These are phyloP conservation scores for Drosophila kikkawai DNA, from an alignment of 1,140 invertebrate species.

Conservation along the genomic window DNA sequence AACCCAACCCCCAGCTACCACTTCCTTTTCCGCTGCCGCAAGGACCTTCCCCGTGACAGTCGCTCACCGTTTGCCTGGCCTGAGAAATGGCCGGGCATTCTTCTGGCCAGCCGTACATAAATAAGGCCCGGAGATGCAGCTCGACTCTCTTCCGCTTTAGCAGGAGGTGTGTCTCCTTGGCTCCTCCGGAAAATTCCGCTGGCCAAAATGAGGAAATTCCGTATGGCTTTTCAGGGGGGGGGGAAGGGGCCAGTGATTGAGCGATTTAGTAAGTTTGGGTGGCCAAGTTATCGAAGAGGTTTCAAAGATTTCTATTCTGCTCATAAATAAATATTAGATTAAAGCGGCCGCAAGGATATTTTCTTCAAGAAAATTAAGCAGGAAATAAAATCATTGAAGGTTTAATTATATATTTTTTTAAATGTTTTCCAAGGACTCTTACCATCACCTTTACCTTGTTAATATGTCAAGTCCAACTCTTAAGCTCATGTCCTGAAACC, in stretches of 20 bases:
- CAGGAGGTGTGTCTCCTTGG: slow-evolving; percentile 2
- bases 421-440: neutral
- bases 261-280: slow-evolving; percentile 2
- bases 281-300: no score
- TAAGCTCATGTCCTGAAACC: slow-evolving; percentile 20
- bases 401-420: neutral
- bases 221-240: slow-evolving; percentile 1
- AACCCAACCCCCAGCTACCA: slow-evolving; percentile 2
- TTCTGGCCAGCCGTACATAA: slow-evolving; percentile 79
- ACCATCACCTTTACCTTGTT: no score
- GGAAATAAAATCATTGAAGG: neutral
- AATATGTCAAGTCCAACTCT: no score
- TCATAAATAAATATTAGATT: neutral
- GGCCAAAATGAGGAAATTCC: slow-evolving; percentile 41
- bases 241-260: slow-evolving; percentile 22
- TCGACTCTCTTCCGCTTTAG: neutral
- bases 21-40: slow-evolving; percentile 15
- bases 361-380: neutral
- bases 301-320: no score
- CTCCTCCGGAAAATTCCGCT: slow-evolving; percentile 8
- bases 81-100: slow-evolving; percentile 75
- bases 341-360: neutral
- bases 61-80: slow-evolving; percentile 23
- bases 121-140: slow-evolving; percentile 47
- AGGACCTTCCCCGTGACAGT: slow-evolving; percentile 24